Base-by-base conservation (phyloP, 2,113 vertebrate species). In the Peucedramus taeniatus region DNA sequence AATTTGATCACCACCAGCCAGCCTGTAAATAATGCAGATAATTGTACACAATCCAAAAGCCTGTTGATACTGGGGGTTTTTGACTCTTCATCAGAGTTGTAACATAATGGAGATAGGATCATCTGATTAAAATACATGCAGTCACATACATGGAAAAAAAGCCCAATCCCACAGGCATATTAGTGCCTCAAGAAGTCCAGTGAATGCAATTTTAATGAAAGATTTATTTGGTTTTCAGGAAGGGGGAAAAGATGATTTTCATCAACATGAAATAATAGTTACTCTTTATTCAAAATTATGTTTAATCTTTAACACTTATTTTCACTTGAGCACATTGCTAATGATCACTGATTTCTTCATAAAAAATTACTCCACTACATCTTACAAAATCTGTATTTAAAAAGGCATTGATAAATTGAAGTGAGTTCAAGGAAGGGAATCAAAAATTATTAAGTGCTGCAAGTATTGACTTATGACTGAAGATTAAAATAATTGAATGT, bases 401-500 rank as follows among this genome's bases (percentile, higher is more conserved):
- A 96, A 96, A 94, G 93, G 59, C 93, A 94, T 81, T 96, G 94
- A 97, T 94, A 96, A 96, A 95, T 95, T 80, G 94, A 74, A 91
- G 83, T 51, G 56, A 77, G 75, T 93, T 95, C 68, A 93, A 86
- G 82, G 63, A 90, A 95, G 79, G 92, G 51, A 92, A 96, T 94
- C 4, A 95, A 90, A 95, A 95, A 96, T 90, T 1, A 93, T 95
- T 96, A 80, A 96, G 63, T 80, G 66, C 87, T 80, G 59, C 35
- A 90, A 87, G 82, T 96, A 96, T 91, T 95, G 94, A 95, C 92
- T 83, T 93, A 88, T 11, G 70, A 70, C 47, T 80, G 47, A 91
- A 90, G 54, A 94, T 93, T 91, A 89, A 94, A 96, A 91, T 85
- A 97, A 90, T 85, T 93, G 75, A 92, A 94, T 94, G 30, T 56